phyloP scores from a whole-genome alignment of 2,888 invertebrate genomes.

The Cetonia aurata region DNA sequence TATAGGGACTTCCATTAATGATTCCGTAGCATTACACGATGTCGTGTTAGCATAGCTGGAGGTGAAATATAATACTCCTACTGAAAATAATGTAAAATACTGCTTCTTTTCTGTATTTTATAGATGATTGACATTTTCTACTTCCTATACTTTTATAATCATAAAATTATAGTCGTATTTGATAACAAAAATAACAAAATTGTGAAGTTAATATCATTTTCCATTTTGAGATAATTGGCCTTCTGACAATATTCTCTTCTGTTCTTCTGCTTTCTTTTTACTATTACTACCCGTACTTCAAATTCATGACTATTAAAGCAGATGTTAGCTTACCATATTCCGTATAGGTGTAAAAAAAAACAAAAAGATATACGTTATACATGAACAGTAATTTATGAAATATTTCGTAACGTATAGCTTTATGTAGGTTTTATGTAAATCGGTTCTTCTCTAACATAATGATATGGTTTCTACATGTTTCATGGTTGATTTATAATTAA shows the following conservation, averaged over 20 bases:
- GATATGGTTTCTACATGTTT: conserved; percentile 38
- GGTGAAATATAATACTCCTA: not conserved
- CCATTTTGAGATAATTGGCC: not conserved
- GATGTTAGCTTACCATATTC: conserved; percentile 6
- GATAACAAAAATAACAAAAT: no score
- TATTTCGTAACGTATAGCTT: conserved; percentile 38
- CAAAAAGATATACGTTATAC: not conserved
- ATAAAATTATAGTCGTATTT: no score
- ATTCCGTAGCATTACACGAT: conserved; percentile 1
- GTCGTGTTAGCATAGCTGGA: not conserved
- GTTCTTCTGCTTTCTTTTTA: not conserved
- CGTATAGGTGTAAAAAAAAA: not conserved
- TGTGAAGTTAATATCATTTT: no score
- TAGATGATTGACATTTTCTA: conserved; percentile 2
- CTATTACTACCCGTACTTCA: no score
- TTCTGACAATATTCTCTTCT: not conserved
- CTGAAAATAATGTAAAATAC: conserved; percentile 3
- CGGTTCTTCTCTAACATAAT: conserved; percentile 34
- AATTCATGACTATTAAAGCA: conserved; percentile 10
- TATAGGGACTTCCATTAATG: conserved; percentile 21
- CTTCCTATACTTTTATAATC: no score
- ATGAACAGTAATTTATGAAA: conserved; percentile 42
- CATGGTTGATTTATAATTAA: conserved; percentile 37
- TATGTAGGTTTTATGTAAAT: conserved; percentile 43
- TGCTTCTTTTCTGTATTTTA: not conserved